These are phyloP conservation scores for Melitaea athalia DNA, from an alignment of 2,888 invertebrate genomes.

Conservation along the genomic window DNA sequence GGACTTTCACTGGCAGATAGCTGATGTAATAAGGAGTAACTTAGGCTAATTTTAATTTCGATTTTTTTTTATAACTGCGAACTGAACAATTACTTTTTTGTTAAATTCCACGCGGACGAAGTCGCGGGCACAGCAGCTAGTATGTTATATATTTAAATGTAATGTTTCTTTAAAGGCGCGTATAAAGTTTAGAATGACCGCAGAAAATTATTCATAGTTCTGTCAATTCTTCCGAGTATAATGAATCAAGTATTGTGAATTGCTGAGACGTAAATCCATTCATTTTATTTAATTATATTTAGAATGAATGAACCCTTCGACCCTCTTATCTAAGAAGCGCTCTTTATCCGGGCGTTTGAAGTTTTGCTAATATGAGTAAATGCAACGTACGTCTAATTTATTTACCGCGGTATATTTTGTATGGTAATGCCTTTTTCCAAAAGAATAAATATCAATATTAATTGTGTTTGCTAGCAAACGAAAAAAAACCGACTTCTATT, in stretches of 20 bases:
- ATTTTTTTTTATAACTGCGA: too few relatives aligned
- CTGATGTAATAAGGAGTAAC: too few relatives aligned
- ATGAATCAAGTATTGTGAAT: conserved; percentile 32
- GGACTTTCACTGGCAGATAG: too few relatives aligned
- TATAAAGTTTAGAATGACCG: conserved; percentile 11
- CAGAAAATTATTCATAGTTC: conserved; percentile 14
- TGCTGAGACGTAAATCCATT: conserved; percentile 47
- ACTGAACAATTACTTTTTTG: too few relatives aligned
- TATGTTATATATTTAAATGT: neutral
- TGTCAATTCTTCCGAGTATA: conserved; percentile 28
- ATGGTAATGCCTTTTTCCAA: neutral
- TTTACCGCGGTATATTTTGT: neutral
- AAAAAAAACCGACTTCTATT: too few relatives aligned
- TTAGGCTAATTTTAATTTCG: too few relatives aligned
- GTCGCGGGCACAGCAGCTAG: too few relatives aligned
- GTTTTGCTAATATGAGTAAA: conserved; percentile 12
- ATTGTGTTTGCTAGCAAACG: too few relatives aligned
- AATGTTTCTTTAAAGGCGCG: neutral
- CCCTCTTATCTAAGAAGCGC: conserved; percentile 55
- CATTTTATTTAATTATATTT: conserved; percentile 63
- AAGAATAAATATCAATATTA: too few relatives aligned
- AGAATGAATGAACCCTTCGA: conserved; percentile 64
- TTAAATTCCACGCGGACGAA: too few relatives aligned
- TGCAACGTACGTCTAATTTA: neutral
- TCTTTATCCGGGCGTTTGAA: conserved; percentile 12